Percentiles rank a stretch among this genome's conserved stretches.
Conservation (phyloP, 2,888 invertebrate genomes). For the Xanthia icteritia region DNA sequence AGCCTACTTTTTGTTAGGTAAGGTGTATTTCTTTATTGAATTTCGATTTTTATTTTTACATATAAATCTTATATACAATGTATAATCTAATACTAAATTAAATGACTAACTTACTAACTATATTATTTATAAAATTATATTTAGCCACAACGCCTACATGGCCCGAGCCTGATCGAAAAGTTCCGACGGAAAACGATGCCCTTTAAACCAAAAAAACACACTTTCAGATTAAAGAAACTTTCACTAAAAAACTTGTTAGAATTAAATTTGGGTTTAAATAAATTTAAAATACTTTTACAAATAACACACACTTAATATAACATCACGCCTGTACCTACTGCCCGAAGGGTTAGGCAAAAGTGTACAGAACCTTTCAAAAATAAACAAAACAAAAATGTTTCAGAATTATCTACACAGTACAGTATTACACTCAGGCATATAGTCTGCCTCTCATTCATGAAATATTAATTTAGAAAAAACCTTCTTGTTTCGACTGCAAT, state of each 20-base stretch:
- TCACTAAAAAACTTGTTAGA: background rate
- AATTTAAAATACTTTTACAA: background rate
- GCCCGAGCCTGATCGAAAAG: background rate
- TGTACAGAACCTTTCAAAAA: background rate
- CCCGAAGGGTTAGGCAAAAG: background rate
- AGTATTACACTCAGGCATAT: too few species aligned
- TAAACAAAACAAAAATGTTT: background rate
- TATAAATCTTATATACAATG: too few species aligned
- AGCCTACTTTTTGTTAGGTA: too few species aligned
- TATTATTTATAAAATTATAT: background rate
- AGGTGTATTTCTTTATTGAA: too few species aligned
- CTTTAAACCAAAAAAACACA: background rate
- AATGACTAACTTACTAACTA: too few species aligned
- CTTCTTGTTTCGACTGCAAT: background rate
- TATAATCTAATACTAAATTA: too few species aligned
- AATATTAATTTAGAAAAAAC: background rate
- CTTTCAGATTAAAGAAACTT: background rate
- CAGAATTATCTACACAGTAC: background rate
- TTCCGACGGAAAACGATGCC: constrained; percentile 27
- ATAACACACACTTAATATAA: background rate
- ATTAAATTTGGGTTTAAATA: background rate
- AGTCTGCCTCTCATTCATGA: background rate
- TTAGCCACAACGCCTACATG: too few species aligned
- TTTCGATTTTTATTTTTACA: too few species aligned
- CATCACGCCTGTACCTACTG: background rate